Evolutionary conservation across 1,140 invertebrate genomes (phyloP), one percentile per base, ranked within the genome.

Genomic region (Teleogryllus occipitalis): DNA sequence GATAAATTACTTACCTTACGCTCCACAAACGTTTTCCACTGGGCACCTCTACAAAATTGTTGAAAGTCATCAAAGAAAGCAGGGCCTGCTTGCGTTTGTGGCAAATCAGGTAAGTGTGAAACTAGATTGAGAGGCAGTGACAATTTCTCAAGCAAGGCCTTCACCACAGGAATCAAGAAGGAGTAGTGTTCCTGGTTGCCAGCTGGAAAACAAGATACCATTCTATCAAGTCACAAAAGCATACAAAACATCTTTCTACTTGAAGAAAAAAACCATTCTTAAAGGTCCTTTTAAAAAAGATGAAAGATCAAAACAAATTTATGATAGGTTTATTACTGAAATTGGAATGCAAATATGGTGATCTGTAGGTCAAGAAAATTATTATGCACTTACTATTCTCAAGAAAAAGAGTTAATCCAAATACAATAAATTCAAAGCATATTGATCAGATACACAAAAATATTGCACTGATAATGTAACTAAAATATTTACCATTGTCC

Each of bases 1-100:
- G 27, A 1, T 5, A 39, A 39, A n/a, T 27, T 8, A 14, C 79
- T 86, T 84, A 91, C 90, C 87, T 90, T 89, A 74, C 87, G 88
- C 54, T 88, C 86, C 21, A 92, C 88, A 81, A 91, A 92, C 54
- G 83, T 84, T 7, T 83, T 85, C 91, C 91, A 92, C 81, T 91
- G 89, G 79, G 88, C 87, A 72, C 85, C 87, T n/a, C 87, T 86
- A 81, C 87, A 88, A 82, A 89, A 91, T 74, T 84, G 85, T 82
- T 89, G 89, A 82, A 92, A 92, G 81, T 90, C 89, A 78, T 91
- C 90, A 84, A 90, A 91, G 83, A 92, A 91, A 7, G 88, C 87
- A 0, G 89, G 89, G 7, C 89, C 89, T 8, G 87, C 85, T 8
- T 86, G 85, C 7, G 88, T 88, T 10, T 86, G 84, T 0, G 90